These are phyloP conservation scores for Dryocosmus kuriphilus DNA, from an alignment of 2,888 invertebrate species.

Conservation along the genomic window DNA sequence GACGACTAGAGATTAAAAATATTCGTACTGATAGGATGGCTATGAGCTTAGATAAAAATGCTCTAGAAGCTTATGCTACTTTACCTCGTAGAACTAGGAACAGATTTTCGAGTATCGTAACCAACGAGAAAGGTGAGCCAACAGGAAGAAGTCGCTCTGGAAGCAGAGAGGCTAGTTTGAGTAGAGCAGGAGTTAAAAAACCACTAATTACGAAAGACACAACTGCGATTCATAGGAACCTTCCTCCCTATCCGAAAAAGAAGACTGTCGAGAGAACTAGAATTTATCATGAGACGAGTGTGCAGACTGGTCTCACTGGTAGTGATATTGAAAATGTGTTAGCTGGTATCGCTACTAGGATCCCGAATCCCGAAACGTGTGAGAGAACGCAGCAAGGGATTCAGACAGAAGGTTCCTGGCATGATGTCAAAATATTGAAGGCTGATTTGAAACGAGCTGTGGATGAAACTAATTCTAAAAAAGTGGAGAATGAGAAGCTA, in stretches of 20 bases:
- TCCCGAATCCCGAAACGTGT: slow-evolving; percentile 71
- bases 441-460: slow-evolving; percentile 79
- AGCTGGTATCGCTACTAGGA: slow-evolving; percentile 79
- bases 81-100: slow-evolving; percentile 85
- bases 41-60: slow-evolving; percentile 67
- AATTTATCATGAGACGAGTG: slow-evolving; percentile 89
- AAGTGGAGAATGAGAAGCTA: slow-evolving; percentile 80
- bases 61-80: slow-evolving; percentile 88
- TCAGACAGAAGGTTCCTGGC: slow-evolving; percentile 84
- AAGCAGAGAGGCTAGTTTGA: slow-evolving; percentile 78
- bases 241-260: slow-evolving; percentile 79
- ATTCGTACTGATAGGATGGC: slow-evolving; percentile 62
- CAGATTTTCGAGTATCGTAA: slow-evolving; percentile 57
- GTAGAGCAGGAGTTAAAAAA: slow-evolving; percentile 70
- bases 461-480: slow-evolving; percentile 73
- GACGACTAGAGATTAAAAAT: slow-evolving; percentile 52
- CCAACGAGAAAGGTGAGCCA: slow-evolving; percentile 81
- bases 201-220: slow-evolving; percentile 54
- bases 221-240: slow-evolving; percentile 71
- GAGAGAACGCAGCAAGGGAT: slow-evolving; percentile 81
- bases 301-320: slow-evolving; percentile 88
- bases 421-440: slow-evolving; percentile 82
- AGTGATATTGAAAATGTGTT: slow-evolving; percentile 86
- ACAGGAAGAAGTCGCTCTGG: slow-evolving; percentile 77
- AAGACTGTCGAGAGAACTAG: slow-evolving; percentile 80